phyloP scores from a whole-genome alignment of 1,140 invertebrate genomes.

The Carposina sasakii region DNA sequence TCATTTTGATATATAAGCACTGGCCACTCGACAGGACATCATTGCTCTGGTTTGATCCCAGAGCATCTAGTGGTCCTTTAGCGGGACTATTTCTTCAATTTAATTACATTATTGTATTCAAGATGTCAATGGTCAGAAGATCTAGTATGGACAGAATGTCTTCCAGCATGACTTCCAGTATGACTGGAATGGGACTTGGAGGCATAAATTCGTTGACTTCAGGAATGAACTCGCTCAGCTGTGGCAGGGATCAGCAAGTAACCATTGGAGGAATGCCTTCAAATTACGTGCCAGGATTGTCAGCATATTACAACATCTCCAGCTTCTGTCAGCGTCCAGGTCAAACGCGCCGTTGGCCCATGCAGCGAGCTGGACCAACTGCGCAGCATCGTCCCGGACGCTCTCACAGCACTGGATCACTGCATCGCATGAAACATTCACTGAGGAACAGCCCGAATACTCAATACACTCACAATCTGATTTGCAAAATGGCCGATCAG shows the following conservation, averaged over 20 bases:
- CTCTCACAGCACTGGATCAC: conserved; percentile 57
- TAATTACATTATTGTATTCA: conserved; percentile 24
- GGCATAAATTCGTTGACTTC: conserved; percentile 63
- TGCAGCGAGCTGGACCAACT: conserved; percentile 63
- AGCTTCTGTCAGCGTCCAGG: conserved; percentile 68
- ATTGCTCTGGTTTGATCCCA: conserved; percentile 58
- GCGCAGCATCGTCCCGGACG: conserved; percentile 64
- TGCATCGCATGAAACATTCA: conserved; percentile 63
- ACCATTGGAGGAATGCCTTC: conserved; percentile 68
- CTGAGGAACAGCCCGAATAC: conserved; percentile 65
- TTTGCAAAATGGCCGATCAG: conserved; percentile 67
- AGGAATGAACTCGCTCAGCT: conserved; percentile 58
- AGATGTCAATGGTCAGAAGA: conserved; percentile 50
- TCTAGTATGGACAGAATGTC: conserved; percentile 69
- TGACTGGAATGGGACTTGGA: conserved; percentile 69
- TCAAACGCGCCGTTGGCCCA: conserved; percentile 63
- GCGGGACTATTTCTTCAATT: conserved; percentile 22
- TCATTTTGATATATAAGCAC: conserved; percentile 45
- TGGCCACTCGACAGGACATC: conserved; percentile 22
- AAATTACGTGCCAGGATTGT: conserved; percentile 67
- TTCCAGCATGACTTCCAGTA: conserved; percentile 69
- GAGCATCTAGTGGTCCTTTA: conserved; percentile 44
- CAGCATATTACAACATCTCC: conserved; percentile 67
- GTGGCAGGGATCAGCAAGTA: conserved; percentile 63
- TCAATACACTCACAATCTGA: conserved; percentile 66